A percentile compares a stretch with the other conserved stretches of the same genome.
phyloP scores from a whole-genome alignment of 1,140 invertebrate genomes.

The Calephelis virginiensis region DNA sequence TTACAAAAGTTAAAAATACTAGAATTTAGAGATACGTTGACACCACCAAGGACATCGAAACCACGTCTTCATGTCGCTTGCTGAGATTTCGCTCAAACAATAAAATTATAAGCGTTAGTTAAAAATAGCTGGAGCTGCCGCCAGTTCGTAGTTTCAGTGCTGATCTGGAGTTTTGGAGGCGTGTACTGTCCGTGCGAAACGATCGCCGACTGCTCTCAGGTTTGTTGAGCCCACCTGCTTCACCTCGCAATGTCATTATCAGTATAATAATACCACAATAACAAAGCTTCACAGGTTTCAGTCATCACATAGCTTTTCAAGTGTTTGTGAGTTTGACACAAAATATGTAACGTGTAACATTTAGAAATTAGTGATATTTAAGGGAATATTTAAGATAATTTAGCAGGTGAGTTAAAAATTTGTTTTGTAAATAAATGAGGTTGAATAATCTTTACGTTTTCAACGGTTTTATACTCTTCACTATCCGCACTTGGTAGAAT shows the following conservation, averaged over 20 bases:
- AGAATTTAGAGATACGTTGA: neutral
- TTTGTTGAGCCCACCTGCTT: constrained; percentile 55
- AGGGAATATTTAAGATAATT: neutral
- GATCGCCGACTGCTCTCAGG: constrained; percentile 55
- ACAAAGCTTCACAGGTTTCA: constrained; percentile 56
- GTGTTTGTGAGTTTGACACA: constrained; percentile 29
- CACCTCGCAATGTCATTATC: constrained; percentile 73
- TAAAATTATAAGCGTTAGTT: constrained; percentile 72
- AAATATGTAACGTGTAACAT: constrained; percentile 3
- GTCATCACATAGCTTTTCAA: constrained; percentile 37
- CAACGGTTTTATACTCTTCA: too few relatives aligned
- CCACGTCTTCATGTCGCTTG: constrained; percentile 58
- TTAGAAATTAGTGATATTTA: neutral
- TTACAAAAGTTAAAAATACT: neutral
- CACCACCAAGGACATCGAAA: constrained; percentile 27
- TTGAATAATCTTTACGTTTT: too few relatives aligned
- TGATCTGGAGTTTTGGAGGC: constrained; percentile 55
- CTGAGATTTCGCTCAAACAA: constrained; percentile 70
- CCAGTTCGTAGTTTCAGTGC: constrained; percentile 36
- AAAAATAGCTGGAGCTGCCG: constrained; percentile 54
- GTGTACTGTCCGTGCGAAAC: constrained; percentile 55
- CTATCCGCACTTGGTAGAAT: too few relatives aligned
- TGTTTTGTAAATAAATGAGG: too few relatives aligned
- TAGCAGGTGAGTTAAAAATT: too few relatives aligned
- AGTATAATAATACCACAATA: constrained; percentile 61